A percentile compares a stretch with the other conserved stretches of the same genome.
These are phyloP conservation scores for Drosophila santomea DNA, from an alignment of 1,140 invertebrate genomes.

Conservation along the genomic window DNA sequence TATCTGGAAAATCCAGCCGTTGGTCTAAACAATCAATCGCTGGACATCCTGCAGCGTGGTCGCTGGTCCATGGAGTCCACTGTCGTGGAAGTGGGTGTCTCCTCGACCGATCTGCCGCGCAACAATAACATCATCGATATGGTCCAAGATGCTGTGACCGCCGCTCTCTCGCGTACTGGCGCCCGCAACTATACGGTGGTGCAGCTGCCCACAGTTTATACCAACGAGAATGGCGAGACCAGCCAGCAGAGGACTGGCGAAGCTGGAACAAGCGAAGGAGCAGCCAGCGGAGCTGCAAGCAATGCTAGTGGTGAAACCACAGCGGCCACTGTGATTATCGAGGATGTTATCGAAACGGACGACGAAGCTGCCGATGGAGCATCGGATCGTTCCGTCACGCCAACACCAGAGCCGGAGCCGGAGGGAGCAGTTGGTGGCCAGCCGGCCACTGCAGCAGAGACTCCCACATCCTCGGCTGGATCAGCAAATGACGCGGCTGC, in stretches of 20 bases:
- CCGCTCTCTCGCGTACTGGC: conserved; percentile 73
- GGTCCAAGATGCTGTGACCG: conserved; percentile 81
- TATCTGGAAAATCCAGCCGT: conserved; percentile 82
- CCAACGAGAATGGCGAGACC: conserved; percentile 50
- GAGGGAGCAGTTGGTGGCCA: conserved; percentile 35
- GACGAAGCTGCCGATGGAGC: conserved; percentile 58
- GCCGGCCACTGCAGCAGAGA: conserved; percentile 3
- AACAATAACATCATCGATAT: conserved; percentile 84
- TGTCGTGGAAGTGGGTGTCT: conserved; percentile 84
- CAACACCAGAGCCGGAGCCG: conserved; percentile 26
- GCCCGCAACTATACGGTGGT: conserved; percentile 79
- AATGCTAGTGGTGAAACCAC: conserved; percentile 61
- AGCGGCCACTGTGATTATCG: conserved; percentile 67
- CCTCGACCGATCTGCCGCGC: conserved; percentile 77
- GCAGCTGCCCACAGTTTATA: conserved; percentile 74
- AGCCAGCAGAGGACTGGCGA: conserved; percentile 25
- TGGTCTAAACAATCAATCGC: conserved; percentile 76
- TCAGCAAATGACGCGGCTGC: background rate
- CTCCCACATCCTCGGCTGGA: background rate
- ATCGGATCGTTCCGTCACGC: conserved; percentile 34
- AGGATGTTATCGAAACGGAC: conserved; percentile 67
- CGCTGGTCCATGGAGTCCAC: conserved; percentile 84
- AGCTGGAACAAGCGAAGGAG: conserved; percentile 17
- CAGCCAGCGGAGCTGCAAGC: conserved; percentile 10
- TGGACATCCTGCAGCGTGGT: conserved; percentile 81